Percentiles rank a stretch among this genome's conserved stretches.
Evolutionary conservation across 2,797 vertebrate genomes (phyloP).

Genomic region (Mallotus villosus): DNA sequence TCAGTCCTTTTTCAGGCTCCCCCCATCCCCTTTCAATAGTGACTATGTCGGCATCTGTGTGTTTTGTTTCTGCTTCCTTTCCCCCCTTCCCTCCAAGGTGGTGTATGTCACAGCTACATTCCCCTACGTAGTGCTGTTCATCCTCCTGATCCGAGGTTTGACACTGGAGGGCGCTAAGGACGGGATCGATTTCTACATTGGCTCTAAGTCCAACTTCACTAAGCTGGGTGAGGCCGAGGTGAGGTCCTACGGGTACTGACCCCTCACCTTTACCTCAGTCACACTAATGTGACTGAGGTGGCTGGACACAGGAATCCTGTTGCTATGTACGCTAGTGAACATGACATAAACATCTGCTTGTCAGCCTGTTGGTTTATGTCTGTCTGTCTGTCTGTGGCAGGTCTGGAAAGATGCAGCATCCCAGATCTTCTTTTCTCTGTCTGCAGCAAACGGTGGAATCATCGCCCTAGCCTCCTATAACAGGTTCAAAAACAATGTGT

Average conservation of each 20-base stretch:
- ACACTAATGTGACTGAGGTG: neutral
- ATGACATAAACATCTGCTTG: neutral
- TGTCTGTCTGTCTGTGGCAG: slow-evolving; percentile 57
- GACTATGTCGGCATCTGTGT: slow-evolving; percentile 8
- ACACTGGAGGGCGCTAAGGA: slow-evolving; percentile 87
- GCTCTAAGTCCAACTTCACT: slow-evolving; percentile 84
- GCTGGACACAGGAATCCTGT: neutral
- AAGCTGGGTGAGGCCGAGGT: slow-evolving; percentile 86
- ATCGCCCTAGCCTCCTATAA: slow-evolving; percentile 93
- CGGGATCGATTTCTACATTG: slow-evolving; percentile 91
- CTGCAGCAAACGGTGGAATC: slow-evolving; percentile 87
- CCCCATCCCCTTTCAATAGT: neutral
- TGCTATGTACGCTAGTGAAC: neutral
- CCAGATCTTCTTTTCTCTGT: slow-evolving; percentile 93
- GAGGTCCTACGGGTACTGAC: neutral
- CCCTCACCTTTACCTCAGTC: slow-evolving; percentile 1
- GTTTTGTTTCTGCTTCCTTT: neutral
- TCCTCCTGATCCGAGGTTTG: slow-evolving; percentile 84
- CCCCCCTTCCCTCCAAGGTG: slow-evolving; percentile 68
- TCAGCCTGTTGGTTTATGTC: neutral
- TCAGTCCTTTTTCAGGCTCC: neutral
- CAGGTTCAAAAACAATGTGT: slow-evolving; percentile 93
- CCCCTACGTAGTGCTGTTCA: slow-evolving; percentile 85
- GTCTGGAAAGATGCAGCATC: slow-evolving; percentile 95
- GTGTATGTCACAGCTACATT: slow-evolving; percentile 94